Conservation (phyloP, 2,113 vertebrate genomes). For the Cygnus atratus region DNA sequence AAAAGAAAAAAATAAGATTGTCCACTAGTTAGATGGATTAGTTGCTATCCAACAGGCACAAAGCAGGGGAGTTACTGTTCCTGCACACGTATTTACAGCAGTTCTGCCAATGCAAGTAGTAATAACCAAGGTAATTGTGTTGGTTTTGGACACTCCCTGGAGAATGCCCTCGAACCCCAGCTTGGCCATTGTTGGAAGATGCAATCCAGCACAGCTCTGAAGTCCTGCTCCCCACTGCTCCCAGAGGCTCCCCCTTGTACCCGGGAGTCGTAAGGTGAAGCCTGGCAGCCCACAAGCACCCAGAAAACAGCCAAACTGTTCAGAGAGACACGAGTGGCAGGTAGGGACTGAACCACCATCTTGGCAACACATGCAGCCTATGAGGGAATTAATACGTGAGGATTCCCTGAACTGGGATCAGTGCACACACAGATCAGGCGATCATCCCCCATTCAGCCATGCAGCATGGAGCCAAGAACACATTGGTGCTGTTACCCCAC, state of each 20-base stretch:
- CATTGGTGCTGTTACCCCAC: too few relatives aligned
- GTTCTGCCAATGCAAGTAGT: conserved; percentile 45
- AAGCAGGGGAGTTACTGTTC: neutral
- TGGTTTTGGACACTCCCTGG: conserved; percentile 45
- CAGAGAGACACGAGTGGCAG: neutral
- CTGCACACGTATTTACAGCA: neutral
- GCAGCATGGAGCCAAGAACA: neutral
- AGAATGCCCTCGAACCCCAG: conserved; percentile 31
- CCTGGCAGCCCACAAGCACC: neutral
- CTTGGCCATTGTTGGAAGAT: neutral
- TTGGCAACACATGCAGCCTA: neutral
- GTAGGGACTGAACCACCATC: neutral
- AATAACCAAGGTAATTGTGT: conserved; percentile 27
- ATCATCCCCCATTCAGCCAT: neutral
- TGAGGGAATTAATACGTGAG: too few relatives aligned
- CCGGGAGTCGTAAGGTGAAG: neutral
- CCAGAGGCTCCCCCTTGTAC: neutral
- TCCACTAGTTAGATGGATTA: neutral
- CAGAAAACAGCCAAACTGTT: neutral
- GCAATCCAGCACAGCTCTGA: neutral
- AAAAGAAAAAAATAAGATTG: neutral
- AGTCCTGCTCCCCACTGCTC: neutral
- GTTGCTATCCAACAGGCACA: neutral
- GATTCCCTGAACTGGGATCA: too few relatives aligned
- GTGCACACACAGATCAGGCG: neutral